Evolutionary conservation across 2,888 invertebrate species (phyloP).

Genomic region (Agrypnus murinus): DNA sequence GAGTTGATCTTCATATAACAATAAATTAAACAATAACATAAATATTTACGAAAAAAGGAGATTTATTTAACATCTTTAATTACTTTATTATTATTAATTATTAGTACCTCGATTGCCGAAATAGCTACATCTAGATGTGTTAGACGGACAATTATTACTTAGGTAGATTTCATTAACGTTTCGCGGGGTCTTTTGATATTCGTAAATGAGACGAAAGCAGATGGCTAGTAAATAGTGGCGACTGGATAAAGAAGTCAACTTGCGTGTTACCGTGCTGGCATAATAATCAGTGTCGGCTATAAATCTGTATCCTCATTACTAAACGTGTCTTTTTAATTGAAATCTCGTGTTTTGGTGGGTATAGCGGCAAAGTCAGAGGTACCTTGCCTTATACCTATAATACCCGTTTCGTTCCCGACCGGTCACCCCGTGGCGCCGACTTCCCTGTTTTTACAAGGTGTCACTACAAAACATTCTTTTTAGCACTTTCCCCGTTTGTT

Average conservation of each 20-base stretch:
- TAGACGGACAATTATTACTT: constrained; percentile 34
- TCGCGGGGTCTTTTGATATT: constrained; percentile 43
- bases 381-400: constrained; percentile 41
- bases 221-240: constrained; percentile 48
- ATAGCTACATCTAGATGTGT: constrained; percentile 19
- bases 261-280: constrained; percentile 59
- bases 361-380: constrained; percentile 62
- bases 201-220: constrained; percentile 33
- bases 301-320: constrained; percentile 74
- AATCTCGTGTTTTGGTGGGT: constrained; percentile 75
- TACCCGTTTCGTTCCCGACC: constrained; percentile 49
- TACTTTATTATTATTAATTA: no score
- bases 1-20: no score
- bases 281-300: constrained; percentile 64
- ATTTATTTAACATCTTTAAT: no score
- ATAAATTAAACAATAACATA: no score
- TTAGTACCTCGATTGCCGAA: background rate
- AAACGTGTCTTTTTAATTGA: constrained; percentile 77
- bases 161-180: constrained; percentile 37
- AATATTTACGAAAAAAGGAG: no score
- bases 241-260: constrained; percentile 52
- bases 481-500: constrained; percentile 52
- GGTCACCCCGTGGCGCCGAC: constrained; percentile 60
- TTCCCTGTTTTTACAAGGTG: constrained; percentile 59
- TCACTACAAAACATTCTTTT: constrained; percentile 59